Conservation (phyloP, 1,140 invertebrate species). For the Drosophila saltans region DNA sequence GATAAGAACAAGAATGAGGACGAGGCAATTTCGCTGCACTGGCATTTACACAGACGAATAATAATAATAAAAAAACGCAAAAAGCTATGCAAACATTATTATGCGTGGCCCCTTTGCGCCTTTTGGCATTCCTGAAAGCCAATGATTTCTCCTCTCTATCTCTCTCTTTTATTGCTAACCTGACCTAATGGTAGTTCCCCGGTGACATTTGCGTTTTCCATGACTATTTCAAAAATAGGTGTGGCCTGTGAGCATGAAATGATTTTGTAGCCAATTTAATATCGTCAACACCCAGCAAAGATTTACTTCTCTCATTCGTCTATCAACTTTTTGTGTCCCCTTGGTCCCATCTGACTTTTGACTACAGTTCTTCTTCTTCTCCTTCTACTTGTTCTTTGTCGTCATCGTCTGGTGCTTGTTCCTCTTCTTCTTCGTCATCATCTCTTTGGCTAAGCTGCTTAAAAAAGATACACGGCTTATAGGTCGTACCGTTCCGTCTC, state of each 20-base stretch:
- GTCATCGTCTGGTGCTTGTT: neutral
- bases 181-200: neutral
- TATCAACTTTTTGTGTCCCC: neutral
- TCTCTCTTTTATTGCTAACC: neutral
- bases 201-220: neutral
- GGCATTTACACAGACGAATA: slow-evolving; percentile 72
- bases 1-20: slow-evolving; percentile 14
- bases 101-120: slow-evolving; percentile 37
- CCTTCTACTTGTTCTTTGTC: neutral
- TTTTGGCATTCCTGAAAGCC: neutral
- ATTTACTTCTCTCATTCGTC: neutral
- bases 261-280: slow-evolving; percentile 14
- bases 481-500: neutral
- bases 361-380: neutral
- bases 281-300: slow-evolving; percentile 9
- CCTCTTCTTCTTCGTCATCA: neutral
- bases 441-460: slow-evolving; percentile 16
- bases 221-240: slow-evolving; percentile 1
- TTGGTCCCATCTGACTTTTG: slow-evolving; percentile 1
- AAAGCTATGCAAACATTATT: slow-evolving; percentile 80
- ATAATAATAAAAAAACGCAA: slow-evolving; percentile 55
- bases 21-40: slow-evolving; percentile 54
- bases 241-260: slow-evolving; percentile 11
- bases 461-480: slow-evolving; percentile 23
- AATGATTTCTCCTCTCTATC: neutral